Base-by-base conservation (phyloP, 2,113 vertebrate species). In the Nibea coibor region DNA sequence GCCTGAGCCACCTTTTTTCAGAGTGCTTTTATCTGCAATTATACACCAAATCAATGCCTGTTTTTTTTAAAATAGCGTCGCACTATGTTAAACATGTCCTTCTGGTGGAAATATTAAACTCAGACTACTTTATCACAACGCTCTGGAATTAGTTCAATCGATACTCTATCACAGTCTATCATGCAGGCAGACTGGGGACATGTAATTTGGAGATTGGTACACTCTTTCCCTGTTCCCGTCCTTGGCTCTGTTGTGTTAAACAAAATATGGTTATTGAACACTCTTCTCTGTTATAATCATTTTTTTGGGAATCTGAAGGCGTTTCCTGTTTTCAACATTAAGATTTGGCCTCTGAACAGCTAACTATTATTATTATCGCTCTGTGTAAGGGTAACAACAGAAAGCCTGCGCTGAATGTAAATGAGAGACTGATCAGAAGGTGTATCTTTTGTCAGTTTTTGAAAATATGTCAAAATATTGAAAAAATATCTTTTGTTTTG, bases 381-480 rank as follows among this genome's bases (percentile, higher is more conserved):
- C 53, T 63, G 24, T 20, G 6, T 28, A 19, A 48, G 22, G 70
- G 20, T 16, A 78, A 62, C 28, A 26, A 56, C 62, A 10, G 45
- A 6, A 22, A 10, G 42, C 22, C 58, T 39, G 24, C 0, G 43
- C 11, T 68, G 78, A 54, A 67, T 85, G 51, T 26, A 68, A 80
- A 83, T 43, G 76, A 87, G 65, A 65, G n/a, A 1, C 58, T n/a
- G 42, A 42, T n/a, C 31, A 35, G 31, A 35, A 35, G 6, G 31
- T 35, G 31, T 35, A 6, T 6, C 31, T 35, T 35, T 35, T 35
- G 31, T 35, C 31, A 35, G 31, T 35, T 39, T 39, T 8, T 39
- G 35, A 39, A 39, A 39, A 39, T 39, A 2, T 39, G 7, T 39
- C 35, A 39, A 39, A 39, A 39, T 39, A 39, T 7, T 39, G 35